Evolutionary conservation across 2,113 vertebrate genomes (phyloP).

Genomic region (Anhinga anhinga): DNA sequence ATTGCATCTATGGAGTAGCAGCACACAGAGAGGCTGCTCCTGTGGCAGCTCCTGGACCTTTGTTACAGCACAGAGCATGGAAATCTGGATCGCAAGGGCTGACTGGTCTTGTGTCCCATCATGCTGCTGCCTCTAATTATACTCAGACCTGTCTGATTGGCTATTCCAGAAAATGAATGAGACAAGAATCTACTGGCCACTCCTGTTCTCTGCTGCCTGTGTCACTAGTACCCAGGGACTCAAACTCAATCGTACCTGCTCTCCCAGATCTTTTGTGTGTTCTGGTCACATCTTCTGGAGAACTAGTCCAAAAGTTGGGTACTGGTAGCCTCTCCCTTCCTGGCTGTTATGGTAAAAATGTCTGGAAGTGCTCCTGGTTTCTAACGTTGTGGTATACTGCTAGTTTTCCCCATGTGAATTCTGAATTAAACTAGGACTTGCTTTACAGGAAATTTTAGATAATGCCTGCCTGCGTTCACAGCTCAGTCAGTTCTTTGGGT

Average conservation of each 20-base stretch:
- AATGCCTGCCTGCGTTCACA: neutral
- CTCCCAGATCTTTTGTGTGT: neutral
- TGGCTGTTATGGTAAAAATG: neutral
- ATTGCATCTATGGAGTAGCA: neutral
- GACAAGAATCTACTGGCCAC: neutral
- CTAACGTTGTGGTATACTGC: neutral
- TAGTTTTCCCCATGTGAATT: neutral
- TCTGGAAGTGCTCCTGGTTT: neutral
- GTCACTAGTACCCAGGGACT: neutral
- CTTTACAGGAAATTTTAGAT: neutral
- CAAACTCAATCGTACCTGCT: neutral
- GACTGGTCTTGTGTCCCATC: neutral
- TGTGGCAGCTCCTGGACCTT: neutral
- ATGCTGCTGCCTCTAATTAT: neutral
- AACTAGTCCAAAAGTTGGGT: neutral
- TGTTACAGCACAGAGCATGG: neutral
- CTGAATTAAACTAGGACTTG: neutral
- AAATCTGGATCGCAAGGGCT: neutral
- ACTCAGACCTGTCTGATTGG: neutral
- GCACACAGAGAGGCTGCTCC: neutral
- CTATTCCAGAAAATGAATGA: neutral
- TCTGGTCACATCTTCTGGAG: neutral
- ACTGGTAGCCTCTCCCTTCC: neutral
- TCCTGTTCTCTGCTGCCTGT: neutral
- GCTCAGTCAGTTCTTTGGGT: slow-evolving; percentile 8